phyloP scores from a whole-genome alignment of 1,140 invertebrate species.

The Drosophila pseudoananassae region DNA sequence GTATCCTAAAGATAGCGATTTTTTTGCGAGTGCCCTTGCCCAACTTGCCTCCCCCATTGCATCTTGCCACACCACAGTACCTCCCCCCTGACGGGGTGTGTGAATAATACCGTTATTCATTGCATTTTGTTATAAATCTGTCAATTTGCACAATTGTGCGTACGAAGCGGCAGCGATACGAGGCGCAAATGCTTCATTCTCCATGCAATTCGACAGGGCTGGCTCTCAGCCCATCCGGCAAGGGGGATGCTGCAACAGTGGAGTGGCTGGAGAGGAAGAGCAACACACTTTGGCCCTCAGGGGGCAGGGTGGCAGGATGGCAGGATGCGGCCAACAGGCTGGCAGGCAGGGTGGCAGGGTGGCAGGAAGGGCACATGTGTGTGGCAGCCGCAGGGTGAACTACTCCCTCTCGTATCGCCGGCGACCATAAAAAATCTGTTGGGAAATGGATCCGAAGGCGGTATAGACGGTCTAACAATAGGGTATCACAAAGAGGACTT shows the following conservation, averaged over 20 bases:
- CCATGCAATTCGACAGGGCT: constrained; percentile 33
- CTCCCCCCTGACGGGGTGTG: constrained; percentile 8
- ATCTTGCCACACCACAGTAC: not conserved
- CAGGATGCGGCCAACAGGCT: not conserved
- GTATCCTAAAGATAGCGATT: not conserved
- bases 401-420: constrained; percentile 30
- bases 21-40: not conserved
- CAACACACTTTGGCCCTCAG: constrained; percentile 24
- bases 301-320: constrained; percentile 11
- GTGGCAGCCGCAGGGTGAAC: constrained; percentile 48
- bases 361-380: constrained; percentile 16
- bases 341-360: not conserved
- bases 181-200: constrained; percentile 13
- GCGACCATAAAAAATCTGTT: constrained; percentile 61
- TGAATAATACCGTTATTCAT: constrained; percentile 75
- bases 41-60: constrained; percentile 4
- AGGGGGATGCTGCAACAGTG: constrained; percentile 9
- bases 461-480: not conserved
- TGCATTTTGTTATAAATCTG: constrained; percentile 81
- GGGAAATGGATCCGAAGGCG: constrained; percentile 32
- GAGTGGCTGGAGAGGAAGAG: constrained; percentile 2
- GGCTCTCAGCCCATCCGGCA: not conserved
- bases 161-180: constrained; percentile 19
- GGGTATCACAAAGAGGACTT: too few relatives aligned
- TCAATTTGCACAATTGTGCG: constrained; percentile 82